Base-by-base conservation (phyloP, 2,113 vertebrate species). In the Alligator mississippiensis region DNA sequence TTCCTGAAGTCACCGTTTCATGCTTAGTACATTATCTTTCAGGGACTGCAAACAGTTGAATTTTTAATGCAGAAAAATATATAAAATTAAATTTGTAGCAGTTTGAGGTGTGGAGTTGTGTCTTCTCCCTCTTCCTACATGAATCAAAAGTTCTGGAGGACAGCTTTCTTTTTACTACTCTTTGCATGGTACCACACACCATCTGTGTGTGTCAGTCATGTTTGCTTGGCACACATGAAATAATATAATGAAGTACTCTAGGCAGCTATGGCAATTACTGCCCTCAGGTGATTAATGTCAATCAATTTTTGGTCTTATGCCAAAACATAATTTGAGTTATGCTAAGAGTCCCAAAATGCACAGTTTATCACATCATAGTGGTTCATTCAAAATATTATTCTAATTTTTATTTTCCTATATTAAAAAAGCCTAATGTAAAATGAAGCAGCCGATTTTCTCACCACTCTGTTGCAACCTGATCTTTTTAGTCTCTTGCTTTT, bases 351-450 rank as follows among this genome's bases (percentile, higher is more conserved):
- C n/a, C 27, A 72, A 82, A 38, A 9, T 4, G 47, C 13, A 72
- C 2, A 3, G 68, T 30, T 75, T 84, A 64, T 84, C 83, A n/a
- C 3, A 27, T 59, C 0, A 0, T 28, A 74, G 15, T 38, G 30
- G n/a, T 66, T 89, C 24, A 89, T 34, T 27, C 16, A n/a, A 12
- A 16, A 77, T 75, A 54, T 15, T 24, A 28, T 27, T 47, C 27
- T 34, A 13, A 34, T 75, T 47, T 15, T 74, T 61, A 27, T 61
- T 74, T 74, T 74, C 21, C 59, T 60, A 22, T 74, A 38, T 61
- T 60, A 72, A 78, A 60, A 59, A 72, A 80, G 30, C 25, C 34
- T 60, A 54, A 27, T 21, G 34, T 61, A 27, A 18, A 21, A 19
- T 27, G 7, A 47, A 13, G 19, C 21, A 19, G 16, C 12, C 60